Evolutionary conservation across 1,140 invertebrate genomes (phyloP), one percentile per base, ranked within the genome.

Genomic region (Dreissena rostriformis): DNA sequence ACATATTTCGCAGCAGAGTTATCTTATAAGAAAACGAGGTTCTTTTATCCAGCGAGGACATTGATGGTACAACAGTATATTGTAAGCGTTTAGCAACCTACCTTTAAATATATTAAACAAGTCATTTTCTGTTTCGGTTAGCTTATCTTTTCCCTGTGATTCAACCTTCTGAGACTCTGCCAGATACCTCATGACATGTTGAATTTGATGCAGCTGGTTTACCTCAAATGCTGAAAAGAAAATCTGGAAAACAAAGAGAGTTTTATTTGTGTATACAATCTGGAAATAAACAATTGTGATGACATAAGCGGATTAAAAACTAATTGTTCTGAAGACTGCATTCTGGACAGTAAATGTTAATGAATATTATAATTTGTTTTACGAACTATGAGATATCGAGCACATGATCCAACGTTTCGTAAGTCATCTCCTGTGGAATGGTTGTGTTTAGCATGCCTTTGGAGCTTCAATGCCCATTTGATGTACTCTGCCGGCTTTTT

Each of bases 291-390:
- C 22, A 61, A n/a, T n/a, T 2, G 11, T 24, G 57, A 6, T 6
- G 6, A 11, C 2, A 24, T 14, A 57, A 19, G 19, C 19, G 12
- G 19, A 14, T 57, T 61, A 24, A 4, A 11, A 11, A 19, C 6
- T 4, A 2, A 61, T 6, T 24, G 6, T 61, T 61, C 22, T 61
- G 12, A n/a, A 5, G 6, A 11, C 22, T 19, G 17, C 11, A n/a
- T 4, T n/a, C n/a, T 61, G 2, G 6, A 61, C 6, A 19, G 57
- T n/a, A 5, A n/a, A 61, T 24, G 2, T 61, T 6, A 61, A n/a
- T 2, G 22, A 61, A 6, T 19, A 61, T 24, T 6, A 61, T 24
- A 61, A n/a, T n/a, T n/a, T 61, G 2, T 91, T 81, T 95, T 95
- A 61, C 22, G 57, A n/a, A 61, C 57, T n/a, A 6, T 11, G 17